Conservation (phyloP, 2,113 vertebrate genomes). For the Parotia lawesii region DNA sequence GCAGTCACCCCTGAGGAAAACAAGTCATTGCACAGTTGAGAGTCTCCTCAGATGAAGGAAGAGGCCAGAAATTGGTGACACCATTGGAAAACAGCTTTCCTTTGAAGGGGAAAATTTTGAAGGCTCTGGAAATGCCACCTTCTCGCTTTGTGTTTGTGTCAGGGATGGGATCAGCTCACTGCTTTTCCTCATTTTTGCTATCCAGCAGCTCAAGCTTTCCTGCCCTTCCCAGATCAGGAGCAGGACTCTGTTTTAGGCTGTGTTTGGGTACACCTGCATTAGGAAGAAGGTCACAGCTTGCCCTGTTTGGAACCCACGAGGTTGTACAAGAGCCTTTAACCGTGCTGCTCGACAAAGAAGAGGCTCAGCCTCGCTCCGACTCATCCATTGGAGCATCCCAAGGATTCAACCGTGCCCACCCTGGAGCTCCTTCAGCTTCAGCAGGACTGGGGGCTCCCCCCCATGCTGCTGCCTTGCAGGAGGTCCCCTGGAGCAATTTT, state of each 20-base stretch:
- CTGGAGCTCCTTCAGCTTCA: background rate
- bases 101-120: background rate
- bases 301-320: background rate
- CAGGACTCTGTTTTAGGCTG: background rate
- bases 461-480: background rate
- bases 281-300: background rate
- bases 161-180: background rate
- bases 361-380: background rate
- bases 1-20: background rate
- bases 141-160: background rate
- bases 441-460: background rate
- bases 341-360: background rate
- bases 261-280: background rate
- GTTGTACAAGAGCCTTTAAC: background rate
- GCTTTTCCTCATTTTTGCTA: background rate
- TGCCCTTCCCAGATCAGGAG: background rate
- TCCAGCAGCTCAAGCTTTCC: background rate
- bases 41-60: background rate
- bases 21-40: background rate
- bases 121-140: background rate
- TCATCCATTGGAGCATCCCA: too few relatives aligned
- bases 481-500: accelerated
- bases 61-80: background rate
- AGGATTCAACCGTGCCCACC: accelerated
- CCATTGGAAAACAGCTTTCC: background rate